phyloP scores from a whole-genome alignment of 2,888 invertebrate species.

The Chymomyza caudatula region DNA sequence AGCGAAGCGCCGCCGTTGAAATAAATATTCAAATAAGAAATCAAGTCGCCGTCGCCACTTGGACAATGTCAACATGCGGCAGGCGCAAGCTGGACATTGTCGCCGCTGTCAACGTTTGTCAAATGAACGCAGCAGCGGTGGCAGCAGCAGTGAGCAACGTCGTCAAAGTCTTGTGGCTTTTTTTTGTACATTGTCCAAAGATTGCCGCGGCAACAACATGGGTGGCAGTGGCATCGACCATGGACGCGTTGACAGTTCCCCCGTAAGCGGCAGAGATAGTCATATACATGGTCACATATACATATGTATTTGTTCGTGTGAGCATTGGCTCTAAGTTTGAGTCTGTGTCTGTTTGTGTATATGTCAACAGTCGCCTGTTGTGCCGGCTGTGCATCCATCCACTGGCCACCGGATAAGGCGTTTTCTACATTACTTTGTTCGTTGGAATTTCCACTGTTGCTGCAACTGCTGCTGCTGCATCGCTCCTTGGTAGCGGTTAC shows the following conservation, averaged over 20 bases:
- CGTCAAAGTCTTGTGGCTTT: no score
- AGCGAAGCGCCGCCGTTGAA: conserved; percentile 39
- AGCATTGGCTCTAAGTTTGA: not conserved
- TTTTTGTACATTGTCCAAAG: not conserved
- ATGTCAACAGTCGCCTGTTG: not conserved
- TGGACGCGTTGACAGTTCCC: conserved; percentile 56
- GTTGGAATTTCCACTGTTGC: conserved; percentile 41
- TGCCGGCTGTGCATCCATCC: not conserved
- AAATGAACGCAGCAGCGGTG: conserved; percentile 40
- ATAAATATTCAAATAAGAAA: conserved; percentile 69
- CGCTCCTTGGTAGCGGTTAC: no score
- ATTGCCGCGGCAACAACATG: conserved; percentile 37
- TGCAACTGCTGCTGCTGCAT: conserved; percentile 1
- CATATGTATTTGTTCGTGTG: not conserved
- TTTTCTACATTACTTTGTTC: conserved; percentile 62
- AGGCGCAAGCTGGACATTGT: conserved; percentile 42
- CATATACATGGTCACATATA: not conserved
- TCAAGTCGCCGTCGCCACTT: conserved; percentile 43
- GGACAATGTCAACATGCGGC: conserved; percentile 3
- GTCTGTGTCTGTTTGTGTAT: not conserved
- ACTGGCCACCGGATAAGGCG: conserved; percentile 64
- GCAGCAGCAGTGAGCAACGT: not conserved
- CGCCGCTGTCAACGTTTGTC: conserved; percentile 71
- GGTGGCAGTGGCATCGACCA: conserved; percentile 27
- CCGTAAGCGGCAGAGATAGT: not conserved